Conservation (phyloP, 2,888 invertebrate genomes). For the Dioctria rufipes region DNA sequence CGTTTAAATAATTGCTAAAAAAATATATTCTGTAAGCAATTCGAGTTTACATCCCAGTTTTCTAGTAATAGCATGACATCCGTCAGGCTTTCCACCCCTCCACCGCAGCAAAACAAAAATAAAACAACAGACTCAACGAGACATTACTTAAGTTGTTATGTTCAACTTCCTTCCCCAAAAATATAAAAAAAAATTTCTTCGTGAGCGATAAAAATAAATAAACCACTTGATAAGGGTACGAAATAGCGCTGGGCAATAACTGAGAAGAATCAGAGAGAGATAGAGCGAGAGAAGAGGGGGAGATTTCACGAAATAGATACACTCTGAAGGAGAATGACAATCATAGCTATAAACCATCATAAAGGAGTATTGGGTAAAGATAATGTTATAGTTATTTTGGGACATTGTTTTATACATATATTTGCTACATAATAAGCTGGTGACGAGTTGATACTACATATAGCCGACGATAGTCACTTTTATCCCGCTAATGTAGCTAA, state of each 20-base stretch:
- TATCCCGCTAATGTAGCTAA: background rate
- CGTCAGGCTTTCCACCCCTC: no score
- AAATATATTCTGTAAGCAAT: no score
- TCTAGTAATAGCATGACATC: no score
- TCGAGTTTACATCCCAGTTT: no score
- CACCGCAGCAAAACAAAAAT: no score
- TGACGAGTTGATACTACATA: constrained; percentile 30
- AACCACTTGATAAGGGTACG: constrained; percentile 40
- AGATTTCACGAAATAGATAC: background rate
- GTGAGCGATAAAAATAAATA: no score
- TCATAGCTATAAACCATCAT: constrained; percentile 49
- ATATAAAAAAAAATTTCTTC: no score
- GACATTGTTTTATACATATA: background rate
- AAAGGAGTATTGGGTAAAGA: constrained; percentile 49
- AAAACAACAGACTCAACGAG: no score
- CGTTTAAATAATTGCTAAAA: no score
- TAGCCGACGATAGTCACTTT: constrained; percentile 31
- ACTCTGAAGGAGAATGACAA: constrained; percentile 13
- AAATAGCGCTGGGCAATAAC: constrained; percentile 8
- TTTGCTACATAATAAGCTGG: constrained; percentile 18
- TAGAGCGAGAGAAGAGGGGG: no score
- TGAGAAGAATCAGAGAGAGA: background rate
- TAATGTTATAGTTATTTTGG: constrained; percentile 49
- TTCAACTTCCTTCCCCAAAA: no score
- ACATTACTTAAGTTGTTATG: no score